phyloP scores from a whole-genome alignment of 2,797 vertebrate genomes.

The Peromyscus eremicus region DNA sequence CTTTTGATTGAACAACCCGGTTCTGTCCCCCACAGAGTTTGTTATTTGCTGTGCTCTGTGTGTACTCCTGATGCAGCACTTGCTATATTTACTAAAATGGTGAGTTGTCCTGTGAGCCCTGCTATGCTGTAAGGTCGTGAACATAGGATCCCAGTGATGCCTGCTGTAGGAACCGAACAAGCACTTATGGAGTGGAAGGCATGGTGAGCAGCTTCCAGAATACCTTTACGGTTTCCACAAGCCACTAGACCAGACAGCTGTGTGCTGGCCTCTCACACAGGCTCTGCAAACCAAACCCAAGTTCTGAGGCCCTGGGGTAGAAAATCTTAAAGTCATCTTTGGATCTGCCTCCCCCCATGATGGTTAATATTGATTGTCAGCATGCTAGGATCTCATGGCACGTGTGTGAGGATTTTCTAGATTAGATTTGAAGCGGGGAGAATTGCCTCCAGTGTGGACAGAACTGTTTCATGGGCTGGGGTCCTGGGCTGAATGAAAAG shows the following conservation, averaged over 20 bases:
- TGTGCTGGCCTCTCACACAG: neutral
- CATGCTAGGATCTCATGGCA: neutral
- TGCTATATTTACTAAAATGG: neutral
- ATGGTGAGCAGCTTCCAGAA: neutral
- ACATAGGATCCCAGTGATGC: neutral
- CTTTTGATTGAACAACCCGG: neutral
- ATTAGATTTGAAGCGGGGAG: neutral
- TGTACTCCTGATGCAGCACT: neutral
- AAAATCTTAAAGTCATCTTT: neutral
- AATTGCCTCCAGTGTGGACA: neutral
- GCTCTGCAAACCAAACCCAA: neutral
- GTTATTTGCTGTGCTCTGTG: neutral
- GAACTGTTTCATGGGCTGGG: neutral
- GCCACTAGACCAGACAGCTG: neutral
- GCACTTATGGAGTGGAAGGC: neutral
- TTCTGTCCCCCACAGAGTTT: neutral
- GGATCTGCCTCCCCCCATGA: neutral
- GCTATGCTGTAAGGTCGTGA: neutral
- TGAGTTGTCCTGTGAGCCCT: neutral
- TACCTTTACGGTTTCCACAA: neutral
- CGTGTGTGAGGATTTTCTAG: neutral
- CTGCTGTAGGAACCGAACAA: neutral
- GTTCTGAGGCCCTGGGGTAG: neutral
- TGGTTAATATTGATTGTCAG: neutral
- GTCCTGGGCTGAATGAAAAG: neutral